Conservation (phyloP, 2,888 invertebrate species). For the Biston betularia region DNA sequence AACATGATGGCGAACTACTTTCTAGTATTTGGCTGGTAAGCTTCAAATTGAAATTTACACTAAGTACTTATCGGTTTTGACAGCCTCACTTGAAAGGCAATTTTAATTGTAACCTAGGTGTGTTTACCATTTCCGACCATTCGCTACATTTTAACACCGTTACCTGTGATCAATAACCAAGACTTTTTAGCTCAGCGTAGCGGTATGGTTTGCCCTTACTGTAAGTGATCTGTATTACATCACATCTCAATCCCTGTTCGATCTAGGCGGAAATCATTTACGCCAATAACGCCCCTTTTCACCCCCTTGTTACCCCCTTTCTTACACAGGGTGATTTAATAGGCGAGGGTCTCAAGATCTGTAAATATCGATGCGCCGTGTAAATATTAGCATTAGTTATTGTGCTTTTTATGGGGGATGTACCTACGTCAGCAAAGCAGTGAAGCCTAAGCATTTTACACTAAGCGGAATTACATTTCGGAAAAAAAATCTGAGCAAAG, state of each 20-base stretch:
- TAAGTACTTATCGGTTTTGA: too few species aligned
- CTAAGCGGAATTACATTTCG: neutral
- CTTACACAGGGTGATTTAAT: slow-evolving; percentile 62
- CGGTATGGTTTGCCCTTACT: slow-evolving; percentile 8
- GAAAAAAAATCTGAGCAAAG: neutral
- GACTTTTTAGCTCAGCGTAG: neutral
- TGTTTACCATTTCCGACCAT: too few species aligned
- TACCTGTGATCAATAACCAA: too few species aligned
- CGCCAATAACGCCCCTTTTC: slow-evolving; percentile 65
- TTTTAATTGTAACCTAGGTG: too few species aligned
- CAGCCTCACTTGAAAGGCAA: too few species aligned
- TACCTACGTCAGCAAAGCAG: neutral
- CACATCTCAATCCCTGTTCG: slow-evolving; percentile 59
- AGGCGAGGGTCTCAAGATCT: slow-evolving; percentile 58
- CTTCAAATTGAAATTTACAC: too few species aligned
- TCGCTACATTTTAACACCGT: too few species aligned
- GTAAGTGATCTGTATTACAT: slow-evolving; percentile 33
- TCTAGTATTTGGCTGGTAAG: too few species aligned
- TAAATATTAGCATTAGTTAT: slow-evolving; percentile 66
- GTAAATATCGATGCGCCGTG: slow-evolving; percentile 70
- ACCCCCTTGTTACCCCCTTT: slow-evolving; percentile 37
- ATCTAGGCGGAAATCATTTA: slow-evolving; percentile 74
- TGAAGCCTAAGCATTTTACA: neutral
- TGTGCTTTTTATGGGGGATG: slow-evolving; percentile 45
- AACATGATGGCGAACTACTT: too few species aligned